phyloP scores from a whole-genome alignment of 23 tunicate species.

The Halocynthia roretzi region DNA sequence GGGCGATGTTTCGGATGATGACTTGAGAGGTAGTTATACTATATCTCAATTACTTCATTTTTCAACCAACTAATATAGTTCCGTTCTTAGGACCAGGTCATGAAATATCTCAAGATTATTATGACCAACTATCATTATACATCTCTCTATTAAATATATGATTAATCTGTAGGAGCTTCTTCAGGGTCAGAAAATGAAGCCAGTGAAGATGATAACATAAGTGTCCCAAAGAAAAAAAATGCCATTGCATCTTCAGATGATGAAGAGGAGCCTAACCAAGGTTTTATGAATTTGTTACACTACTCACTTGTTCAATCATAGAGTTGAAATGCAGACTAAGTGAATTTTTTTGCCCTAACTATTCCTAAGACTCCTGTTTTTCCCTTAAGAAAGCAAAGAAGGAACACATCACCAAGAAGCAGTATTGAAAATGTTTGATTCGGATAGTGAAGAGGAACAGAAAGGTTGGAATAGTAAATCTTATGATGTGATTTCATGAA shows the following conservation, averaged over 20 bases:
- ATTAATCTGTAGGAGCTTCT: slow-evolving; percentile 6
- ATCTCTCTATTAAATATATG: too few relatives aligned
- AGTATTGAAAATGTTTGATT: slow-evolving; percentile 67
- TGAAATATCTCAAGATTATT: too few relatives aligned
- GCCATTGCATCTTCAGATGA: slow-evolving; percentile 16
- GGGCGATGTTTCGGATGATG: slow-evolving; percentile 49
- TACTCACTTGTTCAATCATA: background rate
- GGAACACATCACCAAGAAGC: slow-evolving; percentile 27
- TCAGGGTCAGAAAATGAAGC: slow-evolving; percentile 23
- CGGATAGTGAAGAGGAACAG: slow-evolving; percentile 68
- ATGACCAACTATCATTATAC: too few relatives aligned
- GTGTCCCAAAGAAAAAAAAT: slow-evolving; percentile 2
- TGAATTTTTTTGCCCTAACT: too few relatives aligned
- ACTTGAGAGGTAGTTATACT: slow-evolving; percentile 40
- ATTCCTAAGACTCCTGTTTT: too few relatives aligned
- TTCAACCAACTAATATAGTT: too few relatives aligned
- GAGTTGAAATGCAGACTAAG: too few relatives aligned
- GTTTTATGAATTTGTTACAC: background rate
- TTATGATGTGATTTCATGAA: background rate
- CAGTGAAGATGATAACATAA: slow-evolving; percentile 6
- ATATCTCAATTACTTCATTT: too few relatives aligned
- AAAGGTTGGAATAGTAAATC: background rate
- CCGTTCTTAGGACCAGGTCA: too few relatives aligned
- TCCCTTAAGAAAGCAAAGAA: background rate
- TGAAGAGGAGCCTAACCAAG: slow-evolving; percentile 3